These are phyloP conservation scores for Penaeus japonicus DNA, from an alignment of 1,140 invertebrate genomes.

Conservation along the genomic window DNA sequence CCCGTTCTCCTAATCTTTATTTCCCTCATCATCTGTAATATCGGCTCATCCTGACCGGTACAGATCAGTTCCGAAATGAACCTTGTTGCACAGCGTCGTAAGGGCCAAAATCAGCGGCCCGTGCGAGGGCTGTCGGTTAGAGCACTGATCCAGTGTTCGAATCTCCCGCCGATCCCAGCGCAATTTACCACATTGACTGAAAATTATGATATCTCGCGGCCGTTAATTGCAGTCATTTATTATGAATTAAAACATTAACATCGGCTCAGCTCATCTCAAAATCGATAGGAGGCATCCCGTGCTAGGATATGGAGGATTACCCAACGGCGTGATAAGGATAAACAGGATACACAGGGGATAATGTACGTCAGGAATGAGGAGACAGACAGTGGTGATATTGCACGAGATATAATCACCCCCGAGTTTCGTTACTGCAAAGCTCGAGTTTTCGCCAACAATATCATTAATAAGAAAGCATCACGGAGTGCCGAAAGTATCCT, in stretches of 20 bases:
- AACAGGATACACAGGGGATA: not conserved
- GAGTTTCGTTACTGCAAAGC: not conserved
- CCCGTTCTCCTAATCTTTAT: slow-evolving; percentile 59
- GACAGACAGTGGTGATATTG: slow-evolving; percentile 16
- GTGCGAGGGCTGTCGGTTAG: not conserved
- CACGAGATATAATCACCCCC: not conserved
- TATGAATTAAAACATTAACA: slow-evolving; percentile 59
- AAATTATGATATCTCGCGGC: slow-evolving; percentile 57
- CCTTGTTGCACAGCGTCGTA: not conserved
- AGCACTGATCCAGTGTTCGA: slow-evolving; percentile 37
- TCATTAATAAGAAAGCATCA: not conserved
- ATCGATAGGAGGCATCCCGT: slow-evolving; percentile 23
- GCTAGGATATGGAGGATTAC: not conserved
- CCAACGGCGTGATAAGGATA: not conserved
- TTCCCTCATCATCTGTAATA: slow-evolving; percentile 50
- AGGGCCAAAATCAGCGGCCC: not conserved
- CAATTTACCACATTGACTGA: slow-evolving; percentile 58
- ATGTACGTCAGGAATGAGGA: not conserved
- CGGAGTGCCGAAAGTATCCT: not conserved
- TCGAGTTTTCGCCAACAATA: not conserved
- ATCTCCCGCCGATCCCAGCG: slow-evolving; percentile 44
- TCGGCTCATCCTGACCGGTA: slow-evolving; percentile 9
- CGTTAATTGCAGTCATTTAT: slow-evolving; percentile 58
- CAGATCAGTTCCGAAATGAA: not conserved
- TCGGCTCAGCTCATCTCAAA: slow-evolving; percentile 47